Percentiles rank a stretch among this genome's conserved stretches.
These are phyloP conservation scores for Otolemur crassicaudatus DNA, from an alignment of 2,797 vertebrate genomes.

Conservation along the genomic window DNA sequence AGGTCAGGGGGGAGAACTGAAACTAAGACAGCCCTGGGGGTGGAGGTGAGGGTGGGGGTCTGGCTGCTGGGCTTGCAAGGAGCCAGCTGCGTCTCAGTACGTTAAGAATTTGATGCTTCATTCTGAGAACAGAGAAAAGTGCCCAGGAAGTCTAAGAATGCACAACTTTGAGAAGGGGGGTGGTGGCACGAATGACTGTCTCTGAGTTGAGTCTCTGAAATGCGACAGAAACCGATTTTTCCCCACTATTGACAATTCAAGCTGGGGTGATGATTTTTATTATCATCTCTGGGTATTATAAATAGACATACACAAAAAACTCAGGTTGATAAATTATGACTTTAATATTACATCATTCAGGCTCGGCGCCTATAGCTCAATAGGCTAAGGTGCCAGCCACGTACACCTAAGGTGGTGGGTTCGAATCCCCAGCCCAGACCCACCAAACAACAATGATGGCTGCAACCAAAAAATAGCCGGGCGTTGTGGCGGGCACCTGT, in stretches of 20 bases:
- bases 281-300: neutral
- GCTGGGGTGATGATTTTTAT: neutral
- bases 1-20: neutral
- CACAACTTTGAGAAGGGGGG: neutral
- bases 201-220: neutral
- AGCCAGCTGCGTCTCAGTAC: neutral
- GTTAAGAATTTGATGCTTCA: neutral
- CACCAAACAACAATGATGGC: too few species aligned
- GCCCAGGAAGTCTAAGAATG: neutral
- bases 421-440: too few species aligned
- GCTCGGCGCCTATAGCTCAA: too few species aligned
- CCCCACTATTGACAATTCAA: constrained; percentile 10
- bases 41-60: neutral
- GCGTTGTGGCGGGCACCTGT: too few species aligned
- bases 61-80: too few species aligned
- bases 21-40: neutral
- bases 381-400: too few species aligned
- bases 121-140: neutral
- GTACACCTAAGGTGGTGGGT: too few species aligned
- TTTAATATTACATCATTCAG: neutral
- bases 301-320: neutral
- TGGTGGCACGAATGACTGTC: neutral
- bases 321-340: neutral
- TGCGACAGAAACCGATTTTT: neutral
- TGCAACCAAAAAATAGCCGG: too few species aligned